These are phyloP conservation scores for Clarias laeviceps DNA, from an alignment of 2,797 vertebrate species.

Conservation along the genomic window DNA sequence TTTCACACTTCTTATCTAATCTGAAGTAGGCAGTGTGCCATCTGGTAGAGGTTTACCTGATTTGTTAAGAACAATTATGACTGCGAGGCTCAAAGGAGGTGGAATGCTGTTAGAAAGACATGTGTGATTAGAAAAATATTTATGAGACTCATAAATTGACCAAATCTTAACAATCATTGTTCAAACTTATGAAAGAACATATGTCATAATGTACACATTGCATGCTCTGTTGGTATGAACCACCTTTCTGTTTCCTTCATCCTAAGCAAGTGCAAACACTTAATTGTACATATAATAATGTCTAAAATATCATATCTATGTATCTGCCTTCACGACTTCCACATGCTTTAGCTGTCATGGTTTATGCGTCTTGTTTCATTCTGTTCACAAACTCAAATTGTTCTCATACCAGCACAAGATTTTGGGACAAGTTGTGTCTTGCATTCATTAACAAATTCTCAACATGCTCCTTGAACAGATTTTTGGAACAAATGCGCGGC, in stretches of 20 bases:
- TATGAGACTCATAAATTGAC: neutral
- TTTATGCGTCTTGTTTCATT: constrained; percentile 49
- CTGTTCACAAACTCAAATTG: constrained; percentile 63
- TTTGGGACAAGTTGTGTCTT: constrained; percentile 58
- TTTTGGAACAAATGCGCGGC: constrained; percentile 1
- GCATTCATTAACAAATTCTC: constrained; percentile 17
- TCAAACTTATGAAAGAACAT: neutral
- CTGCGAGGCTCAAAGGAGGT: neutral
- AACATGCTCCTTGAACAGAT: neutral
- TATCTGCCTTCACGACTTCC: neutral
- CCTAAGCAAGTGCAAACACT: neutral
- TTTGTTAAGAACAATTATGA: neutral
- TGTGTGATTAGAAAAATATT: neutral
- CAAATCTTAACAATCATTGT: neutral
- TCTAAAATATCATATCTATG: neutral
- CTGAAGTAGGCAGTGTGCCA: neutral
- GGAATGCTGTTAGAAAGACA: neutral
- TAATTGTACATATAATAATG: neutral
- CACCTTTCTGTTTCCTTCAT: neutral
- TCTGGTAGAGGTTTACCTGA: neutral
- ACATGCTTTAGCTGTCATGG: neutral
- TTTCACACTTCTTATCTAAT: neutral
- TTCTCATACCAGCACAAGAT: constrained; percentile 59
- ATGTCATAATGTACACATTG: neutral
- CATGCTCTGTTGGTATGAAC: neutral